Evolutionary conservation across 2,888 invertebrate genomes (phyloP).

Genomic region (Caradrina kadenii): DNA sequence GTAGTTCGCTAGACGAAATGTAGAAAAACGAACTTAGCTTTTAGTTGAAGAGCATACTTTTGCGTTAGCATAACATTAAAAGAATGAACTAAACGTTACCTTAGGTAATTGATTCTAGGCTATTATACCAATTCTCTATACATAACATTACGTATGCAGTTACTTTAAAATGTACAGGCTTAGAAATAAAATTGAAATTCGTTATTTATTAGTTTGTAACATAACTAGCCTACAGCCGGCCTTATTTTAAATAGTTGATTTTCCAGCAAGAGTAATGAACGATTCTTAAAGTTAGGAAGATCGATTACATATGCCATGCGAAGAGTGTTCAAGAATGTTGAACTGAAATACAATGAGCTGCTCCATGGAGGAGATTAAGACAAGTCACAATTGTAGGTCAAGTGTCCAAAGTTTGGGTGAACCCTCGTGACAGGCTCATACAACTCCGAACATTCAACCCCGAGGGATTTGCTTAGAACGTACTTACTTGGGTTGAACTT

Average conservation of each 20-base stretch:
- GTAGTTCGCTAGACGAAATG: slow-evolving; percentile 80
- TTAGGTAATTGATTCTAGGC: slow-evolving; percentile 71
- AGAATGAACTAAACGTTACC: slow-evolving; percentile 68
- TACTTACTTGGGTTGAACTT: slow-evolving; percentile 50
- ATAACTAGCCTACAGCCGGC: slow-evolving; percentile 67
- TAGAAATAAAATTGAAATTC: slow-evolving; percentile 78
- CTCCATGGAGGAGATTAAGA: slow-evolving; percentile 38
- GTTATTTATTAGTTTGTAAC: slow-evolving; percentile 73
- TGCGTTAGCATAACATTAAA: slow-evolving; percentile 72
- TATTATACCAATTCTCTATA: slow-evolving; percentile 69
- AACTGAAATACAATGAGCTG: slow-evolving; percentile 37
- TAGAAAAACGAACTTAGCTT: slow-evolving; percentile 78
- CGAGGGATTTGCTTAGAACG: slow-evolving; percentile 46
- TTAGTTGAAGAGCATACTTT: slow-evolving; percentile 67
- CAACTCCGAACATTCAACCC: slow-evolving; percentile 47
- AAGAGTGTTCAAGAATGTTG: slow-evolving; percentile 37
- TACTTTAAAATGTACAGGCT: slow-evolving; percentile 75
- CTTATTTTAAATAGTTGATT: slow-evolving; percentile 55
- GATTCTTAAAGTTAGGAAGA: slow-evolving; percentile 57
- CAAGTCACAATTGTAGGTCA: slow-evolving; percentile 48
- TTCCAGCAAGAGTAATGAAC: slow-evolving; percentile 58
- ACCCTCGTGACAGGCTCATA: slow-evolving; percentile 38
- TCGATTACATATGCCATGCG: slow-evolving; percentile 51
- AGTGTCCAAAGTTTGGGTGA: slow-evolving; percentile 51
- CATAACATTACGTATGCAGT: slow-evolving; percentile 71